Conservation (phyloP, 2,888 invertebrate genomes). For the Sarcophaga rosellei region DNA sequence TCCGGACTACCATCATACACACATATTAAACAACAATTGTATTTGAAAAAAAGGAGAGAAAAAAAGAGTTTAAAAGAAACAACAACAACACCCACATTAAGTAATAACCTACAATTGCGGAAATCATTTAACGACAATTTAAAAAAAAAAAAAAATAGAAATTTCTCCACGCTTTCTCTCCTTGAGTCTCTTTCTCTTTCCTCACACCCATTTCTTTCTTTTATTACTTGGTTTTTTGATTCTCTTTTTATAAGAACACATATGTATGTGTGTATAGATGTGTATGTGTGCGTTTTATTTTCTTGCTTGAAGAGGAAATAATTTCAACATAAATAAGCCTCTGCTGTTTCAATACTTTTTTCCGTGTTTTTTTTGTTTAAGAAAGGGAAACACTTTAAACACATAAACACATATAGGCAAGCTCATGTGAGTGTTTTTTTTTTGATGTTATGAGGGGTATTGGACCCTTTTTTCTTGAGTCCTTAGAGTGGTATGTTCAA, state of each 20-base stretch:
- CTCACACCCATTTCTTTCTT: background rate
- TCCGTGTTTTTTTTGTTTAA: background rate
- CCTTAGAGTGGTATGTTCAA: background rate
- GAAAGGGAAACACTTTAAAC: background rate
- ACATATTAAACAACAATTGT: background rate
- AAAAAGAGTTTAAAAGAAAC: constrained; percentile 10
- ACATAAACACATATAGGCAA: background rate
- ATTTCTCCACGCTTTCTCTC: too few species aligned
- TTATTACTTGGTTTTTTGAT: background rate
- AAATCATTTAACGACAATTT: constrained; percentile 67
- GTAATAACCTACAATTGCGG: constrained; percentile 64
- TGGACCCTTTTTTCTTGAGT: too few species aligned
- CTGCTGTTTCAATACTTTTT: constrained; percentile 55
- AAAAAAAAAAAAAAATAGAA: background rate
- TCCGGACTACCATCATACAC: background rate
- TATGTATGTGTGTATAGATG: too few species aligned
- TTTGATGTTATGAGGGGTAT: too few species aligned
- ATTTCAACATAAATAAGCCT: constrained; percentile 59
- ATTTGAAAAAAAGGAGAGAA: background rate
- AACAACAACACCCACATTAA: constrained; percentile 3
- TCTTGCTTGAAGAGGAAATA: constrained; percentile 24
- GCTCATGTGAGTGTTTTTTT: too few species aligned
- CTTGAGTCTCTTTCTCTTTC: too few species aligned
- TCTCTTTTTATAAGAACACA: background rate
- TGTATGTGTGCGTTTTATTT: too few species aligned